Conservation (phyloP, 2,797 vertebrate species). For the Holocentrus rufus region DNA sequence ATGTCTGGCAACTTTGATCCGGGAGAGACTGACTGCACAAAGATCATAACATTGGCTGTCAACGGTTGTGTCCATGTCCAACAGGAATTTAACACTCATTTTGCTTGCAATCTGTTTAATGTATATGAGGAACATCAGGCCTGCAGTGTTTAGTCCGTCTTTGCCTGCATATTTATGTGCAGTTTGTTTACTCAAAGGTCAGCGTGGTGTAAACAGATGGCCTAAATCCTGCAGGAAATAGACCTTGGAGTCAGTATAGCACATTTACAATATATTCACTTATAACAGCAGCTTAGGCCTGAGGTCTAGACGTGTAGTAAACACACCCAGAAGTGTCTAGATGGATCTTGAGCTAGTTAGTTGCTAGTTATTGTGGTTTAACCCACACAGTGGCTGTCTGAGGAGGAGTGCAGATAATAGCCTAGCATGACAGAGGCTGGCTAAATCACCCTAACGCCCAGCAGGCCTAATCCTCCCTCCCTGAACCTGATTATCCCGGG, state of each 20-base stretch:
- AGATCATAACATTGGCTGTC: neutral
- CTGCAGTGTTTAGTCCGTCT: neutral
- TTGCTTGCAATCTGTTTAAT: constrained; percentile 8
- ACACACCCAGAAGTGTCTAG: constrained; percentile 19
- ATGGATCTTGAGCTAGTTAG: neutral
- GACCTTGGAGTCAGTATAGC: neutral
- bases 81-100: constrained; percentile 24
- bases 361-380: constrained; percentile 14
- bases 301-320: constrained; percentile 21
- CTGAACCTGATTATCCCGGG: constrained; percentile 76
- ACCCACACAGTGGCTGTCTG: constrained; percentile 29
- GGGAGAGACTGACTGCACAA: neutral
- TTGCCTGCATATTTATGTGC: constrained; percentile 2
- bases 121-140: neutral
- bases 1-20: constrained; percentile 9
- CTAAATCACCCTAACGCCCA: constrained; percentile 59
- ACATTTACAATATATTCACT: constrained; percentile 16
- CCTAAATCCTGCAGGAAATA: constrained; percentile 25
- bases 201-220: constrained; percentile 24
- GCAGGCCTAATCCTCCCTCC: constrained; percentile 74
- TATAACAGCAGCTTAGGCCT: constrained; percentile 24
- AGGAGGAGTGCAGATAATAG: constrained; percentile 55
- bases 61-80: neutral
- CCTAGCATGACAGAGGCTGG: constrained; percentile 60
- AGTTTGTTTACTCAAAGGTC: constrained; percentile 33